phyloP scores from a whole-genome alignment of 2,888 invertebrate species.

The Tipula confusa region DNA sequence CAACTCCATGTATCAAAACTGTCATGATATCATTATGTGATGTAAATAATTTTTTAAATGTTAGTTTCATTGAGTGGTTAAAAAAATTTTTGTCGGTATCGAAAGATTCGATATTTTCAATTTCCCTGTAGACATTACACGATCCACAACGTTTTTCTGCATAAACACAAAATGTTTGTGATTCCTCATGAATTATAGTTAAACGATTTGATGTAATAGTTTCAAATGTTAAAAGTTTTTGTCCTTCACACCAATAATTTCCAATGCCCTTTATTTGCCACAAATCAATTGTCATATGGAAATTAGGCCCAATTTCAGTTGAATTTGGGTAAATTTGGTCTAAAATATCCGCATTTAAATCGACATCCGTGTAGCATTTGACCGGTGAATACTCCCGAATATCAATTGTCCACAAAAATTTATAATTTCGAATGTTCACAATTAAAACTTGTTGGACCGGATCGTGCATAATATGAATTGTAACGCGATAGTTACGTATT shows the following conservation, averaged over 20 bases:
- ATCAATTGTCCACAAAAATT: not conserved
- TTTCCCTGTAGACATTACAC: not conserved
- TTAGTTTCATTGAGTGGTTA: not conserved
- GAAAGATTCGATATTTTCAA: not conserved
- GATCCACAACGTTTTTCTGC: not conserved
- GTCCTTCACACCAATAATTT: constrained; percentile 5
- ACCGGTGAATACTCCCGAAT: not conserved
- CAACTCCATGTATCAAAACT: not conserved
- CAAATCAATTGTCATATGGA: not conserved
- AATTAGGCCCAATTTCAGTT: not conserved
- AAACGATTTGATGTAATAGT: not conserved
- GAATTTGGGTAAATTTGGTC: not conserved
- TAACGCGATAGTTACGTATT: not conserved
- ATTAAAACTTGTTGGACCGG: not conserved
- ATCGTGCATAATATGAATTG: not conserved
- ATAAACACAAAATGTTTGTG: not conserved
- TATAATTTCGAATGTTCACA: not conserved
- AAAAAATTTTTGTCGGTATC: too few species aligned
- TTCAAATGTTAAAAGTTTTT: not conserved
- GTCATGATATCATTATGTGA: not conserved
- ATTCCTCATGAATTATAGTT: not conserved
- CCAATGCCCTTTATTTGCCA: not conserved
- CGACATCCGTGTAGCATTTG: not conserved
- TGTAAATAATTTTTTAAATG: not conserved
- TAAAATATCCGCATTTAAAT: not conserved